Conservation (phyloP, 2,797 vertebrate species). For the Limnodromus scolopaceus region DNA sequence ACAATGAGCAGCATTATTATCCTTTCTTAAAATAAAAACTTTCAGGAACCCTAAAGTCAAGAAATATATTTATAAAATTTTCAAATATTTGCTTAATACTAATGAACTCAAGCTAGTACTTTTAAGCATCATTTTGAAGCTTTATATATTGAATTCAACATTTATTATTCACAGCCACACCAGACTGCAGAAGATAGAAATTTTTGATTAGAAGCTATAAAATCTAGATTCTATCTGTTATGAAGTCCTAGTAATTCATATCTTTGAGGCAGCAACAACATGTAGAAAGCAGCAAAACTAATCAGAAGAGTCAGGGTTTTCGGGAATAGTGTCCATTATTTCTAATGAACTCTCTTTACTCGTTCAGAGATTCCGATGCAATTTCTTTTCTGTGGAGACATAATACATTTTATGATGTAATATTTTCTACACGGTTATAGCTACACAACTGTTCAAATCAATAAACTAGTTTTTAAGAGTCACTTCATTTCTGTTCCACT, state of each 20-base stretch:
- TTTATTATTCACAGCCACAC: neutral
- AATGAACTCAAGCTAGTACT: neutral
- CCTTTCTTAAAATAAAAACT: neutral
- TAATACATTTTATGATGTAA: slow-evolving; percentile 2
- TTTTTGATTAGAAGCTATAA: neutral
- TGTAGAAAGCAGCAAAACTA: neutral
- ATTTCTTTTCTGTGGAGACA: neutral
- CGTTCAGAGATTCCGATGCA: neutral
- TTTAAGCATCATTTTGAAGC: neutral
- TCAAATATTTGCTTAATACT: neutral
- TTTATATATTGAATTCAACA: neutral
- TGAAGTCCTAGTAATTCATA: neutral
- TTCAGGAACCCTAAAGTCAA: neutral
- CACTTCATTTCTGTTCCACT: neutral
- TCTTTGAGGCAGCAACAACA: neutral
- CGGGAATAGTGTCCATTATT: neutral
- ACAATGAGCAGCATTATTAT: neutral
- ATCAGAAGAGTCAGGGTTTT: neutral
- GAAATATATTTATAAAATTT: neutral
- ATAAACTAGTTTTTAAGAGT: neutral
- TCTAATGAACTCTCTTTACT: neutral
- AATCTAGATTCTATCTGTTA: neutral
- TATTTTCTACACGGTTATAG: neutral
- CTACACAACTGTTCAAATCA: neutral
- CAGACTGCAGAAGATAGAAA: neutral